These are phyloP conservation scores for Colaptes auratus DNA, from an alignment of 2,113 vertebrate genomes.

Conservation along the genomic window DNA sequence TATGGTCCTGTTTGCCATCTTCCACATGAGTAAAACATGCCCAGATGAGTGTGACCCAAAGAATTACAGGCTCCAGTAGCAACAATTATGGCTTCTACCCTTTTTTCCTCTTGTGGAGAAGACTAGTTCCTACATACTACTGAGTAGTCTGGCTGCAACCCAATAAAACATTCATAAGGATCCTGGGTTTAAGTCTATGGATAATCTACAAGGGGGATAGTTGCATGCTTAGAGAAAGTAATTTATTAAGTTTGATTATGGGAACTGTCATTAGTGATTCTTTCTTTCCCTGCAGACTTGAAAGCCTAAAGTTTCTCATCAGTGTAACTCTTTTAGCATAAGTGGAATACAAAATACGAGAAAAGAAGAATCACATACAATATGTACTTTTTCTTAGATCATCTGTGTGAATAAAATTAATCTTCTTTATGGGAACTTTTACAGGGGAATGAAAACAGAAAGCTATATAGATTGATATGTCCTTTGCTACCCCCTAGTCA, in stretches of 20 bases:
- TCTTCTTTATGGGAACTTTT: neutral
- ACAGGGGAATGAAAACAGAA: neutral
- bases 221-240: neutral
- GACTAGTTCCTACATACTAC: neutral
- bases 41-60: no score
- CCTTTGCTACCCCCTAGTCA: neutral
- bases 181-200: neutral
- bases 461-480: neutral
- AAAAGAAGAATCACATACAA: neutral
- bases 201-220: neutral
- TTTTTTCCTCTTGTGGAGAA: neutral
- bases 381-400: neutral
- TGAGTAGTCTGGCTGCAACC: neutral
- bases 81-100: neutral
- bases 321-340: neutral
- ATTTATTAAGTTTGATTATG: neutral
- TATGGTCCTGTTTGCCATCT: neutral
- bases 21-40: neutral
- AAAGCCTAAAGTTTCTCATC: neutral
- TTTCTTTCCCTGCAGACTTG: neutral
- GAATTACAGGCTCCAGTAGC: neutral
- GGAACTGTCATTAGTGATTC: neutral
- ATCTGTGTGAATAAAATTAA: neutral
- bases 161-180: neutral
- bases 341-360: neutral